Conservation (phyloP, 1,140 invertebrate genomes). For the Megathymus violae region DNA sequence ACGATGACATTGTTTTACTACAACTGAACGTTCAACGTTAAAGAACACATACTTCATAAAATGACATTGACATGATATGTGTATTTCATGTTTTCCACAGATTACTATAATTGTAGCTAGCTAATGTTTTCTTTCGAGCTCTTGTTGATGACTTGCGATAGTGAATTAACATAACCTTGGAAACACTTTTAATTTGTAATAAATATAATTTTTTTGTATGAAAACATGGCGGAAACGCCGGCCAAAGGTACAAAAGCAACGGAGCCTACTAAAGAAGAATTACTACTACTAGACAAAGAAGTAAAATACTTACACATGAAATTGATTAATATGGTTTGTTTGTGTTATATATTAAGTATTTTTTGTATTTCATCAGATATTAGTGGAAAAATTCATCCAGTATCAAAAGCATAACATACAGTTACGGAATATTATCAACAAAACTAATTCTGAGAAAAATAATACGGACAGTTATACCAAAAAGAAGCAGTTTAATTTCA, state of each 20-base stretch:
- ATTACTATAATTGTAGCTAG: too few relatives aligned
- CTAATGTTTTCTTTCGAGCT: too few relatives aligned
- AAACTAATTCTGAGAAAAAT: background rate
- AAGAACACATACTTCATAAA: too few relatives aligned
- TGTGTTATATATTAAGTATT: background rate
- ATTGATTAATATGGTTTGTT: too few relatives aligned
- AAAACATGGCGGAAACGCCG: slow-evolving; percentile 1
- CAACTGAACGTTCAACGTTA: too few relatives aligned
- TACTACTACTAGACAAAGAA: slow-evolving; percentile 15
- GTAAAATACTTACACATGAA: background rate
- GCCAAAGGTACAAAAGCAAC: slow-evolving; percentile 14
- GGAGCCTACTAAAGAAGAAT: background rate
- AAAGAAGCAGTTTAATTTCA: slow-evolving; percentile 8
- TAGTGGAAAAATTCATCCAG: slow-evolving; percentile 8
- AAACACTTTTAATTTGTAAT: background rate
- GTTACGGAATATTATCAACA: slow-evolving; percentile 5
- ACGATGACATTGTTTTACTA: too few relatives aligned
- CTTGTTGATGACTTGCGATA: too few relatives aligned
- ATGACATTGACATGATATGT: too few relatives aligned
- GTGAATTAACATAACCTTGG: background rate
- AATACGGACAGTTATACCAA: background rate
- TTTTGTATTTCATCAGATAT: background rate
- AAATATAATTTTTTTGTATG: slow-evolving; percentile 5
- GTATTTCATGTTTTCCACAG: too few relatives aligned
- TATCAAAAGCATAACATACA: slow-evolving; percentile 7